Evolutionary conservation across 2,797 vertebrate species (phyloP).

Genomic region (Manis javanica): DNA sequence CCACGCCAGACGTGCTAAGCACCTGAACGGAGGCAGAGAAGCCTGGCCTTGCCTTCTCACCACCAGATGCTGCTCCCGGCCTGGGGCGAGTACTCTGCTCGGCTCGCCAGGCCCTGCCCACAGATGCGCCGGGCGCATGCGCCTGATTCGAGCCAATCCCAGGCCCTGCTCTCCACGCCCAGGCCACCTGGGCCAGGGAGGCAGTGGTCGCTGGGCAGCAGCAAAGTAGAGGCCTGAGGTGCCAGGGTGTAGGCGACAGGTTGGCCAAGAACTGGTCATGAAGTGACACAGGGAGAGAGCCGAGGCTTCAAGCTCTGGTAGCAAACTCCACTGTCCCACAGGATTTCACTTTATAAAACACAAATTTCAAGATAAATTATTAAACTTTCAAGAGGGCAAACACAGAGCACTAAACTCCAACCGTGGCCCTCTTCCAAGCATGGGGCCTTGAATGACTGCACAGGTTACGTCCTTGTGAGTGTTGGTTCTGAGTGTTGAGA

Average conservation of each 20-base stretch:
- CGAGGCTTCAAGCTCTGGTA: background rate
- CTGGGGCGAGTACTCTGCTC: fast-evolving
- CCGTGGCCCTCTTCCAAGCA: background rate
- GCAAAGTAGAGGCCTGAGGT: background rate
- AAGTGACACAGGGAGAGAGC: background rate
- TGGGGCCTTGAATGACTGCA: background rate
- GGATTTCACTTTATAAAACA: background rate
- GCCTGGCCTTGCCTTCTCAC: background rate
- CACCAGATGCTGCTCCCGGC: fast-evolving
- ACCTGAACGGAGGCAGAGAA: background rate
- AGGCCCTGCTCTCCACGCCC: fast-evolving
- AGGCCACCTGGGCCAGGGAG: fast-evolving
- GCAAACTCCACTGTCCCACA: background rate
- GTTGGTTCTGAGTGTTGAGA: background rate
- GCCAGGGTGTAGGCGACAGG: background rate
- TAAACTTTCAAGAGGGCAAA: background rate
- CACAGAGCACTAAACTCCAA: background rate
- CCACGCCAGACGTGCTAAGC: fast-evolving
- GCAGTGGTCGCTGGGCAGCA: fast-evolving
- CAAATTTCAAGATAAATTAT: slow-evolving; percentile 1
- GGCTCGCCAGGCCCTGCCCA: no score
- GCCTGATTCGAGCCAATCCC: background rate
- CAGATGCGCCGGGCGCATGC: background rate
- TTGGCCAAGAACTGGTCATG: background rate
- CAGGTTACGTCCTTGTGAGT: background rate